phyloP scores from a whole-genome alignment of 2,113 vertebrate species.

The Ranitomeya variabilis region DNA sequence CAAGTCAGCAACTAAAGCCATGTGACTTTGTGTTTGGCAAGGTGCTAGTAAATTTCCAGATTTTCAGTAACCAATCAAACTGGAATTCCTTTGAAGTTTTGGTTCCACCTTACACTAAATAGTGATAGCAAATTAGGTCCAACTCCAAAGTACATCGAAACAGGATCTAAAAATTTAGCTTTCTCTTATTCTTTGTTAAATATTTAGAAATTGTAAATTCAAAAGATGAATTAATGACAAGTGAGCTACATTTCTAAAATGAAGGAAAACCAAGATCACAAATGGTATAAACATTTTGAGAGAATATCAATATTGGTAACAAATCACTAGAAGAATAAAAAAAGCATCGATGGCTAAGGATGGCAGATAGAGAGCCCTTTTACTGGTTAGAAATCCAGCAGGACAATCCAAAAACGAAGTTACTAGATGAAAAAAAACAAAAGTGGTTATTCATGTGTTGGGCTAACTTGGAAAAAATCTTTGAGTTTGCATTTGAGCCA shows the following conservation, averaged over 20 bases:
- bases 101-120: neutral
- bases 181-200: too few species aligned
- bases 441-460: neutral
- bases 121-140: neutral
- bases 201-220: too few species aligned
- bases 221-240: too few species aligned
- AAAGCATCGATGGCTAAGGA: neutral
- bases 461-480: neutral
- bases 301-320: too few species aligned
- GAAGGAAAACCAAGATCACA: too few species aligned
- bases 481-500: neutral
- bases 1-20: slow-evolving; percentile 41
- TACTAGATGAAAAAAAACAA: neutral
- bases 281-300: too few species aligned
- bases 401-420: neutral
- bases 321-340: too few species aligned
- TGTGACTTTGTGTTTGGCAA: neutral
- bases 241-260: too few species aligned
- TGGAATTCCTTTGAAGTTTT: slow-evolving; percentile 2
- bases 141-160: neutral
- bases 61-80: slow-evolving; percentile 12
- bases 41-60: slow-evolving; percentile 21
- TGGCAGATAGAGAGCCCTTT: too few species aligned
- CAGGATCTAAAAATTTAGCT: neutral
- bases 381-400: too few species aligned